Conservation (phyloP, 2,797 vertebrate genomes). For the Falco berigora region DNA sequence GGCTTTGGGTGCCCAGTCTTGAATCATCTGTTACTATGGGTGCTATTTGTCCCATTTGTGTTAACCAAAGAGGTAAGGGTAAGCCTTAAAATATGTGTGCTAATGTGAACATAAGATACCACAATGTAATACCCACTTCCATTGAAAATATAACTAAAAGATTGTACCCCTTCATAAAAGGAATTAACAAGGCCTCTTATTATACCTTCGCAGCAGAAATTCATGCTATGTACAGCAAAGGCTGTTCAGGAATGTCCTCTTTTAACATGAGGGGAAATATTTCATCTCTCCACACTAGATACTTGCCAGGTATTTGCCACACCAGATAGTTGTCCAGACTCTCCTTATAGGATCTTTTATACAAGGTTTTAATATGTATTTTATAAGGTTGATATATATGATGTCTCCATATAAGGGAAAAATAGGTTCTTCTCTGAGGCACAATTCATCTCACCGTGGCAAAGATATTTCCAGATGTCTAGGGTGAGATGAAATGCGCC, state of each 20-base stretch:
- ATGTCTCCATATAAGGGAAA: neutral
- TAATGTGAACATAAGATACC: neutral
- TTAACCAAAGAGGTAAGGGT: neutral
- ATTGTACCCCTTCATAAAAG: neutral
- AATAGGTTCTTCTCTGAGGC: neutral
- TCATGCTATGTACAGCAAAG: neutral
- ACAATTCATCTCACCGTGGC: neutral
- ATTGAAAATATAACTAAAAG: neutral
- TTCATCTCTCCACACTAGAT: neutral
- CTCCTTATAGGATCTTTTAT: neutral
- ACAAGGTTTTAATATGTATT: neutral
- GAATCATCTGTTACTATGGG: fast-evolving
- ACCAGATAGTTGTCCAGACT: neutral
- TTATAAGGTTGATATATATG: neutral
- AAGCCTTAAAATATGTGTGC: neutral
- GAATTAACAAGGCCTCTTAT: neutral
- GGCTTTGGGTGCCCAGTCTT: neutral
- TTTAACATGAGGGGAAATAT: neutral
- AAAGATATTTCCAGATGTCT: neutral
- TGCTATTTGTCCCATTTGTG: neutral
- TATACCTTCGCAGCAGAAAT: neutral
- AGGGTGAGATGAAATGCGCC: neutral
- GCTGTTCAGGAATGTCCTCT: neutral
- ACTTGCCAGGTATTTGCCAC: neutral
- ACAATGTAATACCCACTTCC: neutral